Evolutionary conservation across 92 coral and sea anemone species (phyloP).

Genomic region (Porites lobata): DNA sequence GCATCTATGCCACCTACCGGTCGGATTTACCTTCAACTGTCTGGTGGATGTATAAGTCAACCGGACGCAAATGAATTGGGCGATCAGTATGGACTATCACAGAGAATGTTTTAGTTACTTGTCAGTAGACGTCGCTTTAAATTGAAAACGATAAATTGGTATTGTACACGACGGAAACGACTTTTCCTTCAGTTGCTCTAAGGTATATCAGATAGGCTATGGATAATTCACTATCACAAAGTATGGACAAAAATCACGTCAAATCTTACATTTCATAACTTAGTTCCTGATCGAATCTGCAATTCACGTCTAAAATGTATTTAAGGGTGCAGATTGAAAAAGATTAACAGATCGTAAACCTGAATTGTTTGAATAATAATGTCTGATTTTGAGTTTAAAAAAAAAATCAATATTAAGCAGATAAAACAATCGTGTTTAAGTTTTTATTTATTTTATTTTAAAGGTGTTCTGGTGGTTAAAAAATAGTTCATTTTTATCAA

Average conservation of each 20-base stretch:
- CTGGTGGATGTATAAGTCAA: slow-evolving; percentile 12
- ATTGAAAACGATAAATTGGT: slow-evolving; percentile 15
- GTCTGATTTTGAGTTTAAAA: too few species aligned
- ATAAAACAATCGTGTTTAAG: too few species aligned
- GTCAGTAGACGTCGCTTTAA: neutral
- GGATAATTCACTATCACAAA: neutral
- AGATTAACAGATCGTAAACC: too few species aligned
- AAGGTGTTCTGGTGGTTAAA: too few species aligned
- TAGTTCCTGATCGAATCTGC: neutral
- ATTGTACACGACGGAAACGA: slow-evolving; percentile 8
- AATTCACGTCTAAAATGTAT: too few species aligned
- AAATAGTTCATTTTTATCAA: too few species aligned
- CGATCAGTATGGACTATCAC: neutral
- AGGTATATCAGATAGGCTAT: neutral
- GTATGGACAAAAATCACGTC: neutral
- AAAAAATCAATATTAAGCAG: too few species aligned
- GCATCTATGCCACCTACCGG: neutral
- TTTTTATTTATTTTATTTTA: too few species aligned
- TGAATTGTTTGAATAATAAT: too few species aligned
- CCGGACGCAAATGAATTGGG: neutral
- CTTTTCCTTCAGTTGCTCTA: neutral
- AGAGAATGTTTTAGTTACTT: neutral
- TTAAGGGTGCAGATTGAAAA: too few species aligned
- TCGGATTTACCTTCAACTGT: neutral
- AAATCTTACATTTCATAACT: neutral